Evolutionary conservation across 2,113 vertebrate species (phyloP).

Genomic region (Pelobates fuscus): DNA sequence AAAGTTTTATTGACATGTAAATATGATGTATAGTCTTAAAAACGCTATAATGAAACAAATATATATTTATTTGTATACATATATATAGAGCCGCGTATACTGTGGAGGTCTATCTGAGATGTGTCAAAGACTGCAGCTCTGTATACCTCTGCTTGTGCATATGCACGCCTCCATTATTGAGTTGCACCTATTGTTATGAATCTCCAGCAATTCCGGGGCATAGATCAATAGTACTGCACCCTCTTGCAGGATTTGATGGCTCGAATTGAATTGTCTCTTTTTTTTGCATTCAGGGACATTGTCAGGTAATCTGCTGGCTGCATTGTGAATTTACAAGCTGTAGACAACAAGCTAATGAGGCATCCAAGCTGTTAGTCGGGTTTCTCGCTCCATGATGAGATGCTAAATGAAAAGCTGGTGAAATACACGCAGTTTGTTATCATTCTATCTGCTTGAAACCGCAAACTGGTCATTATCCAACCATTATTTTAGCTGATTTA

Average conservation of each 20-base stretch:
- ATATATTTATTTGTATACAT: too few relatives aligned
- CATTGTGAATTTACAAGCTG: slow-evolving; percentile 82
- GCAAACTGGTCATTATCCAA: slow-evolving; percentile 97
- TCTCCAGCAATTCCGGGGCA: slow-evolving; percentile 69
- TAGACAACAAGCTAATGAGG: slow-evolving; percentile 87
- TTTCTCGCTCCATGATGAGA: slow-evolving; percentile 87
- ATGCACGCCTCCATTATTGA: slow-evolving; percentile 68
- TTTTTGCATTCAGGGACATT: slow-evolving; percentile 85
- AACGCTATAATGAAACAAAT: too few relatives aligned
- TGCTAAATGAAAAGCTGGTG: slow-evolving; percentile 94
- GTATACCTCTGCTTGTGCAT: slow-evolving; percentile 42
- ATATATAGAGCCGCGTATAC: too few relatives aligned
- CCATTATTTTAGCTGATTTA: slow-evolving; percentile 98
- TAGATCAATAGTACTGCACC: slow-evolving; percentile 73
- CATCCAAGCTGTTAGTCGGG: slow-evolving; percentile 85
- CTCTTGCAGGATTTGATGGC: slow-evolving; percentile 77
- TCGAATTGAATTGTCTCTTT: slow-evolving; percentile 83
- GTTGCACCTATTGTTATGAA: slow-evolving; percentile 79
- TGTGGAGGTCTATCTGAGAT: too few relatives aligned
- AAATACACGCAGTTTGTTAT: slow-evolving; percentile 91
- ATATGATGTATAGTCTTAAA: too few relatives aligned
- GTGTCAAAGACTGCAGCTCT: background rate
- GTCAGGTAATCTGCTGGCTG: slow-evolving; percentile 88
- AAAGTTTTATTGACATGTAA: too few relatives aligned
- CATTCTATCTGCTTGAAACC: slow-evolving; percentile 96